Evolutionary conservation across 2,797 vertebrate genomes (phyloP).

Genomic region (Luscinia megarhynchos): DNA sequence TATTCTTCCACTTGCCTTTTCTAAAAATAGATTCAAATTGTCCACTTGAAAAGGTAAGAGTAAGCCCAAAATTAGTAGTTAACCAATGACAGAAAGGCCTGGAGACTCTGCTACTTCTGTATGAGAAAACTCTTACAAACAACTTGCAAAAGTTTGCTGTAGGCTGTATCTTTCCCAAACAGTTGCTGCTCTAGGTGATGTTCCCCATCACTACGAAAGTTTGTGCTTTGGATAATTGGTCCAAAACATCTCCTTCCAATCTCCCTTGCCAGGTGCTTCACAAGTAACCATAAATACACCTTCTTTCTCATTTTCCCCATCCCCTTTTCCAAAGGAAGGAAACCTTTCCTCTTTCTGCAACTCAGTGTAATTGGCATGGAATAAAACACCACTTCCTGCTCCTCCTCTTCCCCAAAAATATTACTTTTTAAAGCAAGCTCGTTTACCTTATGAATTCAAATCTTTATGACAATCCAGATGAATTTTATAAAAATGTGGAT

Average conservation of each 20-base stretch:
- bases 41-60: background rate
- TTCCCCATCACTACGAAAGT: background rate
- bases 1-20: background rate
- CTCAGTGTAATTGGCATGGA: background rate
- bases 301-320: background rate
- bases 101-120: background rate
- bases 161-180: background rate
- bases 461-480: rapidly evolving
- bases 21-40: background rate
- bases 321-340: background rate
- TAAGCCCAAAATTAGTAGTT: background rate
- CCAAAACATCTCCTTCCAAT: background rate
- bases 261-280: background rate
- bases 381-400: background rate
- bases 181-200: background rate
- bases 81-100: background rate
- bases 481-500: background rate
- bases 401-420: background rate
- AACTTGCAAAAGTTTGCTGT: background rate
- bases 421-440: background rate
- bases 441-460: background rate
- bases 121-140: background rate
- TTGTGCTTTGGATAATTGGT: background rate
- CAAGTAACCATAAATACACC: background rate
- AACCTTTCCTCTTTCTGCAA: background rate